Conservation (phyloP, 2,888 invertebrate species). For the Cephus sareptanus region DNA sequence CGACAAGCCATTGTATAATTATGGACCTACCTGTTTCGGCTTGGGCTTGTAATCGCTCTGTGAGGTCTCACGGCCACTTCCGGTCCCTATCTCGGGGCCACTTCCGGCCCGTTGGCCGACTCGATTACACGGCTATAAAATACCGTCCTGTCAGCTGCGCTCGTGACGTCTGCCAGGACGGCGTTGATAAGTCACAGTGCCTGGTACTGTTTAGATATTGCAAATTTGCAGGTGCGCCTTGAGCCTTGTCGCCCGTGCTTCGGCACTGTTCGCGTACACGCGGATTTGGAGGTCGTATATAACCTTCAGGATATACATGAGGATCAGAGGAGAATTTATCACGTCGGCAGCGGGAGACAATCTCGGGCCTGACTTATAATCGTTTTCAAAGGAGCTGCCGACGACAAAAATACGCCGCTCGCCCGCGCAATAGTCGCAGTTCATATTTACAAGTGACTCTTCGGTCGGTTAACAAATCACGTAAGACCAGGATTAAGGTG, state of each 20-base stretch:
- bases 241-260: background rate
- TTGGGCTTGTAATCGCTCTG: conserved; percentile 21
- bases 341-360: background rate
- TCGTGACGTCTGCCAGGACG: background rate
- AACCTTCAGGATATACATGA: background rate
- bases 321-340: background rate
- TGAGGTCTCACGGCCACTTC: conserved; percentile 45
- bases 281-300: background rate
- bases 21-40: background rate
- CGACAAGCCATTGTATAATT: background rate
- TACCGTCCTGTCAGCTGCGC: conserved; percentile 52
- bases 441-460: background rate
- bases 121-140: conserved; percentile 58
- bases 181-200: background rate
- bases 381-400: background rate
- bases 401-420: background rate
- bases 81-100: conserved; percentile 48
- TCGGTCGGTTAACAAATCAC: background rate
- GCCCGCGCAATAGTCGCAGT: background rate
- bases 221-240: background rate
- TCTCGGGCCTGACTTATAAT: background rate
- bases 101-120: conserved; percentile 56
- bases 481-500: background rate
- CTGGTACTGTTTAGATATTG: background rate
- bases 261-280: background rate